These are phyloP conservation scores for Cantharis nigra DNA, from an alignment of 2,888 invertebrate genomes.

Conservation along the genomic window DNA sequence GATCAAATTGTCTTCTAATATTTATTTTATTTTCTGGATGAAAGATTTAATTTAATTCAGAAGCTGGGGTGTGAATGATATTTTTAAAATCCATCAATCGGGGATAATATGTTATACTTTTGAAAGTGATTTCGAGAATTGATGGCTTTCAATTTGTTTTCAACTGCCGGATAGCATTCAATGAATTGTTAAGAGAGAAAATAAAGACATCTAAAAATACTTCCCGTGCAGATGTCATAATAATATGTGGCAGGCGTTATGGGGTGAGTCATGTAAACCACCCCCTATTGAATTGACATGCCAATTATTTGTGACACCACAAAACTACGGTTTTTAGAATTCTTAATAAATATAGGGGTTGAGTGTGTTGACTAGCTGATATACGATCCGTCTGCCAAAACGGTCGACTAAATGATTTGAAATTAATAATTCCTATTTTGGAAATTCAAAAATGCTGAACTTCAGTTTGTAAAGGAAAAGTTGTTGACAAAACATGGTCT, in stretches of 20 bases:
- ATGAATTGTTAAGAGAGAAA: not conserved
- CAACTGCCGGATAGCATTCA: not conserved
- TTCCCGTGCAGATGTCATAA: conserved; percentile 22
- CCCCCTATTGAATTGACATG: conserved; percentile 22
- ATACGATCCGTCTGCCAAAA: conserved; percentile 7
- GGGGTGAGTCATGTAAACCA: conserved; percentile 25
- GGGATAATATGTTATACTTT: not conserved
- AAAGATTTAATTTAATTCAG: not conserved
- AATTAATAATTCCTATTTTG: not conserved
- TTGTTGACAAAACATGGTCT: not conserved
- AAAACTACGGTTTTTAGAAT: conserved; percentile 7
- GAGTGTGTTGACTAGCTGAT: conserved; percentile 20
- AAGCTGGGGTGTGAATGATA: not conserved
- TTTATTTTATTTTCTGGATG: not conserved
- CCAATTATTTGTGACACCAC: conserved; percentile 28
- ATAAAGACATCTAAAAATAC: not conserved
- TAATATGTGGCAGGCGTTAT: conserved; percentile 9
- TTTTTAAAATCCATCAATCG: not conserved
- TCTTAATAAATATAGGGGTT: conserved; percentile 4
- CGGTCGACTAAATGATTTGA: not conserved
- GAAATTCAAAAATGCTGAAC: not conserved
- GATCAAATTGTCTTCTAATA: not conserved
- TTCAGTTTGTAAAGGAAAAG: not conserved
- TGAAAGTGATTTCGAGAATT: not conserved
- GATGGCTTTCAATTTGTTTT: not conserved